phyloP scores from a whole-genome alignment of 2,888 invertebrate species.

The Branchinecta sandiegonensis region DNA sequence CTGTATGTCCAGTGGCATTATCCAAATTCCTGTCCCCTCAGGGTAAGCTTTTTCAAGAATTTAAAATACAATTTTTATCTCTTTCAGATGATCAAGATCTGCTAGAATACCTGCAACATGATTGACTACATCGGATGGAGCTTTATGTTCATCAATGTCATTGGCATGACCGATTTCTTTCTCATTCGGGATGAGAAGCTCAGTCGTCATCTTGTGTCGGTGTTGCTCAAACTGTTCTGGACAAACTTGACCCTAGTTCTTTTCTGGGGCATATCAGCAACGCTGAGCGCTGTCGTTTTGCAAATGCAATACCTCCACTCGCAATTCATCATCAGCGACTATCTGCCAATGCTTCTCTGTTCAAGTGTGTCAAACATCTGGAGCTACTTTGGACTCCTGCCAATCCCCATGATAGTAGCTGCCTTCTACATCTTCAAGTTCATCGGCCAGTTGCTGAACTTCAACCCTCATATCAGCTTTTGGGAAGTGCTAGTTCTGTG shows the following conservation, averaged over 20 bases:
- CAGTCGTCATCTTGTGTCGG: constrained; percentile 1
- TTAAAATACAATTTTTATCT: too few relatives aligned
- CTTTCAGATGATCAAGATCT: too few relatives aligned
- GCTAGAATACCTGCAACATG: neutral
- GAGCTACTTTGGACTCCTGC: neutral
- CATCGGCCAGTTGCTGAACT: neutral
- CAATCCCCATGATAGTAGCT: constrained; percentile 6
- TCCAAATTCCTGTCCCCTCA: too few relatives aligned
- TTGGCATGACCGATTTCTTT: constrained; percentile 1
- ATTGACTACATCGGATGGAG: constrained; percentile 10
- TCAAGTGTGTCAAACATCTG: neutral
- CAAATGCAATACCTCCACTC: constrained; percentile 7
- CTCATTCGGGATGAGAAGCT: neutral
- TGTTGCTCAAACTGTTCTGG: constrained; percentile 2
- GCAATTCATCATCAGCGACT: neutral
- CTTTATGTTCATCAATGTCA: constrained; percentile 2
- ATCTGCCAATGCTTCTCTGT: neutral
- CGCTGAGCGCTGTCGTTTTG: neutral
- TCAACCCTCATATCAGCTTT: neutral
- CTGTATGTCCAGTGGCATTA: too few relatives aligned
- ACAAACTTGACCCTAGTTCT: neutral
- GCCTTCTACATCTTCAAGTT: constrained; percentile 1
- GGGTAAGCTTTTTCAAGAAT: too few relatives aligned
- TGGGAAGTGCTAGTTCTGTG: constrained; percentile 10
- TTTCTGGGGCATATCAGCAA: constrained; percentile 13